phyloP scores from a whole-genome alignment of 2,888 invertebrate genomes.

The Eurois occulta region DNA sequence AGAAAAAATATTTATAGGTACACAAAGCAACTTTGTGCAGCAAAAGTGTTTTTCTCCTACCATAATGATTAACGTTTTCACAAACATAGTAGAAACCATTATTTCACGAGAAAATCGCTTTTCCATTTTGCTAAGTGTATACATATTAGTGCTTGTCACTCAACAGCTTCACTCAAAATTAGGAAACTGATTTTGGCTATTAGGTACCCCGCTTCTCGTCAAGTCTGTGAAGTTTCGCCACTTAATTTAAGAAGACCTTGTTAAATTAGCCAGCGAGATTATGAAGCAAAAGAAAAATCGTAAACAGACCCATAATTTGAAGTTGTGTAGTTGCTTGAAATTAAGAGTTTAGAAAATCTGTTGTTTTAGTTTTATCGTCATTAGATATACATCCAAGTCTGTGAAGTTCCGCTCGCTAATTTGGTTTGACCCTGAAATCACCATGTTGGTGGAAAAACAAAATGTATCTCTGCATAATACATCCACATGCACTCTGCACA shows the following conservation, averaged over 20 bases:
- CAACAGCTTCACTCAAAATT: not conserved
- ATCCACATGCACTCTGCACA: too few relatives aligned
- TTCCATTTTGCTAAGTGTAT: not conserved
- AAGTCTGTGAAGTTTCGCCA: not conserved
- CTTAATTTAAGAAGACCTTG: not conserved
- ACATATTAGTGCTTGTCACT: not conserved
- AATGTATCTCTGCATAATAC: not conserved
- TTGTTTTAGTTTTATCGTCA: not conserved
- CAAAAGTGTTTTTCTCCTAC: not conserved
- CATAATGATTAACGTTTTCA: not conserved
- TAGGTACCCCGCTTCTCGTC: not conserved
- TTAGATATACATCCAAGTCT: not conserved
- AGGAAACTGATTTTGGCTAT: not conserved
- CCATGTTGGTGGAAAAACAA: not conserved
- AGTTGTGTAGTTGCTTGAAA: not conserved
- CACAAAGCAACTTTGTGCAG: not conserved
- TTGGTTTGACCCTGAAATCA: not conserved
- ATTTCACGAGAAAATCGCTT: not conserved
- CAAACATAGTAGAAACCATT: too few relatives aligned
- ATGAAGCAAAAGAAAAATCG: not conserved
- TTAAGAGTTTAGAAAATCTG: not conserved
- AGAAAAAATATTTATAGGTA: too few relatives aligned
- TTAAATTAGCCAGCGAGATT: not conserved
- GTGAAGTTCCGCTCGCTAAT: not conserved
- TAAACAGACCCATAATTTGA: not conserved